These are phyloP conservation scores for Laodelphax striatellus DNA, from an alignment of 1,140 invertebrate genomes.

Conservation along the genomic window DNA sequence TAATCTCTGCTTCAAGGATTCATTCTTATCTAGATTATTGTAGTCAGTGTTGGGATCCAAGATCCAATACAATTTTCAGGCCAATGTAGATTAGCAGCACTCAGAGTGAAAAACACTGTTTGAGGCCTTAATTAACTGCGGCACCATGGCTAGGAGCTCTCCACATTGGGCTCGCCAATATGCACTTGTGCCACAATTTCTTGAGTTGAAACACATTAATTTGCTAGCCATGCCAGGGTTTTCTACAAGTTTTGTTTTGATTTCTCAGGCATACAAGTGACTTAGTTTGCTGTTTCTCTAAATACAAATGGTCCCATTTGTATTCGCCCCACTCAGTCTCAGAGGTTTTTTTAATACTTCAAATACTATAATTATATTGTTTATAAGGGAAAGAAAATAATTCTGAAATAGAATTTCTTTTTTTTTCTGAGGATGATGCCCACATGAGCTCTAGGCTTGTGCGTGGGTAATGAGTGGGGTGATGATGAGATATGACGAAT, in stretches of 20 bases:
- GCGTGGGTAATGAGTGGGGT: too few species aligned
- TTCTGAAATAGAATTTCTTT: constrained; percentile 23
- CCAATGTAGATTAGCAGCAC: neutral
- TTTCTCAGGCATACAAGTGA: too few species aligned
- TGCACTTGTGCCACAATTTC: neutral
- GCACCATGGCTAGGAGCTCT: neutral
- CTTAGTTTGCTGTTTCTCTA: too few species aligned
- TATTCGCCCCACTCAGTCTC: too few species aligned
- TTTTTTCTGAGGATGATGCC: too few species aligned
- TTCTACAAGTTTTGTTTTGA: neutral
- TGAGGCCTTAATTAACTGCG: neutral
- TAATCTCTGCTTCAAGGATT: neutral
- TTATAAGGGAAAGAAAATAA: constrained; percentile 24
- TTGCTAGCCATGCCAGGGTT: neutral
- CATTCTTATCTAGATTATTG: neutral
- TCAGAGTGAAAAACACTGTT: neutral
- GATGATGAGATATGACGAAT: too few species aligned
- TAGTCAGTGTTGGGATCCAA: neutral
- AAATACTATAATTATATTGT: too few species aligned
- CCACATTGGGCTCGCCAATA: neutral
- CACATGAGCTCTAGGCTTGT: too few species aligned
- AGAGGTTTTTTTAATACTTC: too few species aligned
- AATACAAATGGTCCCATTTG: too few species aligned
- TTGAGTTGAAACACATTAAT: neutral
- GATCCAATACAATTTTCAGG: neutral